Evolutionary conservation across 1,140 invertebrate species (phyloP).

Genomic region (Neotoxoptera formosana): DNA sequence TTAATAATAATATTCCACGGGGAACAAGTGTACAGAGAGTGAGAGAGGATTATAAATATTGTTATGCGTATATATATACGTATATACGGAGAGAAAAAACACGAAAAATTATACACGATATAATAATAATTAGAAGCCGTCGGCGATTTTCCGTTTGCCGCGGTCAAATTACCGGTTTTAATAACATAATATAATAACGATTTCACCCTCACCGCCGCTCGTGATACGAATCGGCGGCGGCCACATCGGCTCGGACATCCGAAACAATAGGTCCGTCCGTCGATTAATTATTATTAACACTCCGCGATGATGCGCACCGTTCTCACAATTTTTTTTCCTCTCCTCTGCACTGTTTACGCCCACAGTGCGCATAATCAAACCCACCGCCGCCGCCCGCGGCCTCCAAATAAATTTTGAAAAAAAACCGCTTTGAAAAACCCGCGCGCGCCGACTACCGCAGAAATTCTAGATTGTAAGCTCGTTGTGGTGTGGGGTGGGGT

Average conservation of each 20-base stretch:
- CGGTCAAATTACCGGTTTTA: constrained; percentile 52
- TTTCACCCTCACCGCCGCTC: neutral
- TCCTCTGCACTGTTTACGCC: neutral
- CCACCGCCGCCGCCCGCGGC: no score
- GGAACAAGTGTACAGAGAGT: neutral
- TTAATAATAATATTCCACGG: neutral
- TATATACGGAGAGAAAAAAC: neutral
- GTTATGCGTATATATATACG: neutral
- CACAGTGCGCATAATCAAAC: neutral
- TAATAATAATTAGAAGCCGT: constrained; percentile 28
- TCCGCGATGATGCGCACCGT: neutral
- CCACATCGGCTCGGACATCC: neutral
- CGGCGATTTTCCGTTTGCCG: constrained; percentile 13
- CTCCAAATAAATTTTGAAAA: neutral
- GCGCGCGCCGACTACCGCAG: neutral
- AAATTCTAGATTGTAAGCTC: neutral
- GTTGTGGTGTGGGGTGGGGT: neutral
- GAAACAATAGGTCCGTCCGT: constrained; percentile 22
- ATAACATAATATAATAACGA: constrained; percentile 48
- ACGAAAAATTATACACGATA: neutral
- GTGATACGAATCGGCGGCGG: constrained; percentile 7
- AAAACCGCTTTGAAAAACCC: neutral
- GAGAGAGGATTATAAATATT: neutral
- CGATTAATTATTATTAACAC: constrained; percentile 22
- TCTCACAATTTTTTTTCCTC: neutral